Percentiles rank a stretch among this genome's conserved stretches.
Evolutionary conservation across 2,888 invertebrate species (phyloP).

Genomic region (Andrena flavipes): DNA sequence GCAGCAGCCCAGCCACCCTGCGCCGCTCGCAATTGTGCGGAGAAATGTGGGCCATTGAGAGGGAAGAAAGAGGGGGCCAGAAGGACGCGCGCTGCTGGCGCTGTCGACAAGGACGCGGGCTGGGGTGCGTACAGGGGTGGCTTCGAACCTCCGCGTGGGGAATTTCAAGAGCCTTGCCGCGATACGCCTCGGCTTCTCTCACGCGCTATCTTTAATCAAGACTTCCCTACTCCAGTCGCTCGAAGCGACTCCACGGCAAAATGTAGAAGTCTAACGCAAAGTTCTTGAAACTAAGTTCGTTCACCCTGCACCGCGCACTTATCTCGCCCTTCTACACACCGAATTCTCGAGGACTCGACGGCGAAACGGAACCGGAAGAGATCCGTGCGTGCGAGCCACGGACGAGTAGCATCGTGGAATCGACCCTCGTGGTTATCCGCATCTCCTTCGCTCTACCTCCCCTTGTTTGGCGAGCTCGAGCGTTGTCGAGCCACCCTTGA

Average conservation of each 20-base stretch:
- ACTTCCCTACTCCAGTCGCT: no score
- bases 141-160: neutral
- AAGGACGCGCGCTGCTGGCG: constrained; percentile 53
- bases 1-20: constrained; percentile 35
- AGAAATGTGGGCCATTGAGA: constrained; percentile 67
- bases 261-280: no score
- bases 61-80: constrained; percentile 36
- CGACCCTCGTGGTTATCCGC: constrained; percentile 49
- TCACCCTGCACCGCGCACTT: neutral
- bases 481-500: constrained; percentile 67
- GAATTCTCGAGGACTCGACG: neutral
- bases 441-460: constrained; percentile 19
- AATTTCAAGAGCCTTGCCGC: neutral
- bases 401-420: constrained; percentile 45
- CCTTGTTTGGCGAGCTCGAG: constrained; percentile 42
- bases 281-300: no score
- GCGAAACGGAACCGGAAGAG: constrained; percentile 11
- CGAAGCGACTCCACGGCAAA: no score
- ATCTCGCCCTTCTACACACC: neutral
- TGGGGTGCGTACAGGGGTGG: constrained; percentile 44
- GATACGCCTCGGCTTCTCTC: no score
- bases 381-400: constrained; percentile 43
- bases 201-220: no score
- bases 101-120: constrained; percentile 50
- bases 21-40: constrained; percentile 51